Percentiles rank a stretch among this genome's conserved stretches.
Conservation (phyloP, 2,888 invertebrate genomes). For the Trilocha varians region DNA sequence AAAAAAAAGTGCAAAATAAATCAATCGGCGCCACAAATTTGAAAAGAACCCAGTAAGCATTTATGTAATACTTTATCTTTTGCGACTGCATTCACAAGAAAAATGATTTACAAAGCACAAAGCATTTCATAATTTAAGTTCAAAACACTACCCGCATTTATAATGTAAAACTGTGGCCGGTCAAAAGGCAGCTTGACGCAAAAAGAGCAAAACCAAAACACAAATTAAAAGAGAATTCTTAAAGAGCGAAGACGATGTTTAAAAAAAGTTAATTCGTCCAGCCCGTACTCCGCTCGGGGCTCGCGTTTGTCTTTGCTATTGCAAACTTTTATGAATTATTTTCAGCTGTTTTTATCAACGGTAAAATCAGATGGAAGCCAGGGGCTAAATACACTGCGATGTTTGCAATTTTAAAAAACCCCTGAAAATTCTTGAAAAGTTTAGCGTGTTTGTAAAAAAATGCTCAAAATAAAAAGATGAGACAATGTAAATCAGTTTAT, state of each 20-base stretch:
- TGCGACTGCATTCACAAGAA: constrained; percentile 1
- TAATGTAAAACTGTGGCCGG: constrained; percentile 51
- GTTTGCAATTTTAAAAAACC: constrained; percentile 6
- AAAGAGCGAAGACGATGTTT: constrained; percentile 58
- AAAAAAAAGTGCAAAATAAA: no score
- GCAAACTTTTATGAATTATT: constrained; percentile 70
- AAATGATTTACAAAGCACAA: constrained; percentile 10
- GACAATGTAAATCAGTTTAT: no score
- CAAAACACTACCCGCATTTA: constrained; percentile 45
- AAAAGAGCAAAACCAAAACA: constrained; percentile 63
- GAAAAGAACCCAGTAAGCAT: no score
- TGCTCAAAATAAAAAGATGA: neutral
- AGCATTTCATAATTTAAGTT: constrained; percentile 18
- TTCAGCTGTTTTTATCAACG: constrained; percentile 62
- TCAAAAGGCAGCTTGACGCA: constrained; percentile 52
- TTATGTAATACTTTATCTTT: no score
- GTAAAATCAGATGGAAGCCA: constrained; percentile 46
- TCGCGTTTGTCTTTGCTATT: constrained; percentile 67
- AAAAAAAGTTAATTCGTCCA: constrained; percentile 65
- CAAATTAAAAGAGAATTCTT: constrained; percentile 71
- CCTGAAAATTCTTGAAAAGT: neutral
- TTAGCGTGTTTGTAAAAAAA: neutral
- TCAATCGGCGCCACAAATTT: no score
- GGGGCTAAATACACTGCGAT: constrained; percentile 22
- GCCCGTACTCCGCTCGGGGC: constrained; percentile 39